Percentiles rank a stretch among this genome's conserved stretches.
These are phyloP conservation scores for Caenorhabditis uteleia DNA, from an alignment of 2,888 invertebrate genomes.

Conservation along the genomic window DNA sequence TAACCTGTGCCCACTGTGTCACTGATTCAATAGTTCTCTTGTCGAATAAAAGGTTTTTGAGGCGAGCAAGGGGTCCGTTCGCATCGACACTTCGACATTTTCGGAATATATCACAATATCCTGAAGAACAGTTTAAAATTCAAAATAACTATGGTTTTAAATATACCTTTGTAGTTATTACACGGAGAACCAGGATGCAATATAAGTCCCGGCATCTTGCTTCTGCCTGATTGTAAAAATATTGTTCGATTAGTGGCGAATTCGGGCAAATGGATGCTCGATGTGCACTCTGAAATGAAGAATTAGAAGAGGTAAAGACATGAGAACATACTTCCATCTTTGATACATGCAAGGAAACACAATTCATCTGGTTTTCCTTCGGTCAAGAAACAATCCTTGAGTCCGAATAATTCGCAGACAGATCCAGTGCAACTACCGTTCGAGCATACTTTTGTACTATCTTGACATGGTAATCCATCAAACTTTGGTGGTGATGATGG, in stretches of 20 bases:
- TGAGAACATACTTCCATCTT: conserved; percentile 63
- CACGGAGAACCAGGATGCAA: conserved; percentile 94
- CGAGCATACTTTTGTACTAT: conserved; percentile 82
- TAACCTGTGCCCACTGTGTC: conserved; percentile 63
- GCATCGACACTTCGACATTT: conserved; percentile 98
- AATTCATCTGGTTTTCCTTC: conserved; percentile 76
- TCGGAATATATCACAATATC: conserved; percentile 98
- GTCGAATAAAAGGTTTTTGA: conserved; percentile 76
- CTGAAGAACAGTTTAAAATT: conserved; percentile 70
- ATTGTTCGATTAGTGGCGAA: conserved; percentile 54
- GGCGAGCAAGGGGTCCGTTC: conserved; percentile 92
- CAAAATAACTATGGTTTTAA: no score
- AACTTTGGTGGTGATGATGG: conserved; percentile 83
- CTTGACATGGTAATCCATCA: conserved; percentile 93
- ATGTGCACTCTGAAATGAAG: conserved; percentile 58
- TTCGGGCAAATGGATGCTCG: conserved; percentile 64
- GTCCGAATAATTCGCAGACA: conserved; percentile 90
- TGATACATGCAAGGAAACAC: conserved; percentile 90
- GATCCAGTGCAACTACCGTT: conserved; percentile 81
- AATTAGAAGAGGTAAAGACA: background rate
- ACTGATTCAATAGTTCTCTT: conserved; percentile 62
- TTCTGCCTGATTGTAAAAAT: conserved; percentile 57
- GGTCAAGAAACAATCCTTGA: conserved; percentile 93
- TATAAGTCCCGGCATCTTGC: conserved; percentile 69
- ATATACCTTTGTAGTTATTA: conserved; percentile 84